Conservation (phyloP, 2,888 invertebrate genomes). For the Pteria penguin region DNA sequence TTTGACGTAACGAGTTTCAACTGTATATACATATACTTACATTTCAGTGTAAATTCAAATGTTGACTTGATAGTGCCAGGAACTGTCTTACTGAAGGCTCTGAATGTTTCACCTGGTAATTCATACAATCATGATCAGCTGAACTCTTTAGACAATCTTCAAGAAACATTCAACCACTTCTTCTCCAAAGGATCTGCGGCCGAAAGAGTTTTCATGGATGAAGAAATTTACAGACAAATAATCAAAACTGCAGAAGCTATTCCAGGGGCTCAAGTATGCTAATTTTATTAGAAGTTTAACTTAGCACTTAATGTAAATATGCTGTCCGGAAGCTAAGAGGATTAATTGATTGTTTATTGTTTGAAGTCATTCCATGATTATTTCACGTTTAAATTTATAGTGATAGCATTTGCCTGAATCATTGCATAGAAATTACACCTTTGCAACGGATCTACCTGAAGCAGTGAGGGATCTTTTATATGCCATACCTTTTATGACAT, state of each 20-base stretch:
- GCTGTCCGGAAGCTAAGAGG: no score
- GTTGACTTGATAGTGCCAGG: conserved; percentile 81
- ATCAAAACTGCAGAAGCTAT: conserved; percentile 60
- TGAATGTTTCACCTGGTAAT: conserved; percentile 72
- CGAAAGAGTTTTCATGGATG: conserved; percentile 75
- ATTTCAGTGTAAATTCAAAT: conserved; percentile 79
- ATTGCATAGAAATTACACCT: no score
- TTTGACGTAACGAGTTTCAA: no score
- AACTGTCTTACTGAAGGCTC: conserved; percentile 73
- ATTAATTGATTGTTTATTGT: no score
- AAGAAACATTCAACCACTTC: conserved; percentile 80
- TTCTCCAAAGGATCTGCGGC: conserved; percentile 80
- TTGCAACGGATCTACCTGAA: no score
- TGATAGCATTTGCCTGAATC: no score
- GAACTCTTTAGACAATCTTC: conserved; percentile 75
- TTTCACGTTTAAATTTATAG: no score
- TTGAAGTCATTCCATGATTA: no score
- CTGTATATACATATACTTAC: background rate
- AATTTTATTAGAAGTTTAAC: background rate
- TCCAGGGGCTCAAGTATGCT: conserved; percentile 56
- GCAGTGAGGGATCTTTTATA: no score
- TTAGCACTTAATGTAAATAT: no score
- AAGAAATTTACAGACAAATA: conserved; percentile 58
- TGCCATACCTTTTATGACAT: no score
- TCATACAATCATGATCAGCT: conserved; percentile 71